Conservation (phyloP, 35 echinoderm and acorn worm genomes). For the Acanthaster planci region DNA sequence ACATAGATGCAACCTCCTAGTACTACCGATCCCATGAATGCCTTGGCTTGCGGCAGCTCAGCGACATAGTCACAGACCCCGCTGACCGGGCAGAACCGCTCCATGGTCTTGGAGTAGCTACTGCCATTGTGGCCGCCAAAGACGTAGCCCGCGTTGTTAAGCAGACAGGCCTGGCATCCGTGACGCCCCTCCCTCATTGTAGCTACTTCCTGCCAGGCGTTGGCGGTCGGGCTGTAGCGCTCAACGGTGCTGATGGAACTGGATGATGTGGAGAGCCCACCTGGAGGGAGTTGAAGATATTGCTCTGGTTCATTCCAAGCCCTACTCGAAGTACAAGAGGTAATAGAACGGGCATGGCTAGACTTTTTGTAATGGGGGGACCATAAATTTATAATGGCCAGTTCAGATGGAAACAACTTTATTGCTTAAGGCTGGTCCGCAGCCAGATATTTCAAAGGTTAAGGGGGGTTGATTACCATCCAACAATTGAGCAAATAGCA, state of each 20-base stretch:
- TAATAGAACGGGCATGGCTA: too few species aligned
- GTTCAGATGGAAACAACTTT: too few species aligned
- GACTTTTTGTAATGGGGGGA: too few species aligned
- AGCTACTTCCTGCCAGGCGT: conserved; percentile 15
- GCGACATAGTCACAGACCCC: neutral
- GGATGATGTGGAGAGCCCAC: conserved; percentile 21
- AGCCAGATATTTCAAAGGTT: too few species aligned
- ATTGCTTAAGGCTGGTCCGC: too few species aligned
- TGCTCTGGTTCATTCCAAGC: too few species aligned
- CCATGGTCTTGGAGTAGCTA: neutral
- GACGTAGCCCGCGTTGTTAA: conserved; percentile 10
- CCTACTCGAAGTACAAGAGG: too few species aligned
- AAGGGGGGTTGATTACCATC: too few species aligned
- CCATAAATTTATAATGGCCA: too few species aligned
- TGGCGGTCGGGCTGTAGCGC: neutral
- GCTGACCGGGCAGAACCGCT: neutral
- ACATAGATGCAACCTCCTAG: conserved; percentile 29
- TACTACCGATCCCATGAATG: conserved; percentile 10
- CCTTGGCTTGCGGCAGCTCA: neutral
- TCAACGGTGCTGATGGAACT: conserved; percentile 25
- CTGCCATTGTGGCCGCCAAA: conserved; percentile 13
- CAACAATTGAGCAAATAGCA: too few species aligned
- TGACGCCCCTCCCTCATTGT: conserved; percentile 8
- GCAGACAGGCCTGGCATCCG: conserved; percentile 30
- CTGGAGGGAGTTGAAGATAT: neutral